Conservation (phyloP, 1,140 invertebrate genomes). For the Drosophila truncata region DNA sequence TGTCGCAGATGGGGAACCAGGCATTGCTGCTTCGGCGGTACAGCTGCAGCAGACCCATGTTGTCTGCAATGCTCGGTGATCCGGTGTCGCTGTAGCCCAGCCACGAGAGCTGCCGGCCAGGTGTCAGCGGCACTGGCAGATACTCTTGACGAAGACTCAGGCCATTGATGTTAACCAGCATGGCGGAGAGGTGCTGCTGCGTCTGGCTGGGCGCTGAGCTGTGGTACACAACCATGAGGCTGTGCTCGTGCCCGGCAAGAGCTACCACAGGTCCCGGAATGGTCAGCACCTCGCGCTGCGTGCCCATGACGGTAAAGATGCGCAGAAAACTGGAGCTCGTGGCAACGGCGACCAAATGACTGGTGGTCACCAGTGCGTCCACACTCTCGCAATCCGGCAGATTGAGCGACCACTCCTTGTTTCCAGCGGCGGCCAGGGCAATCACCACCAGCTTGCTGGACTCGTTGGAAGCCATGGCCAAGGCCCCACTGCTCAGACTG, state of each 20-base stretch:
- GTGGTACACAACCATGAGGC: conserved; percentile 93
- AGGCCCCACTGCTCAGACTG: conserved; percentile 91
- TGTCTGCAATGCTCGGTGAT: conserved; percentile 90
- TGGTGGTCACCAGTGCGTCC: conserved; percentile 90
- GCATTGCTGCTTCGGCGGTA: conserved; percentile 88
- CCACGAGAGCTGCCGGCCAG: conserved; percentile 91
- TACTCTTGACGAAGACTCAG: conserved; percentile 67
- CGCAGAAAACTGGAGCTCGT: conserved; percentile 91
- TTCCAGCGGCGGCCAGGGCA: conserved; percentile 90
- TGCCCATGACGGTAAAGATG: conserved; percentile 93
- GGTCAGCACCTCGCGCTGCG: conserved; percentile 91
- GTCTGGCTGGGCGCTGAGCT: conserved; percentile 82
- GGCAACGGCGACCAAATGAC: conserved; percentile 91
- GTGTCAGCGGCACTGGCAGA: conserved; percentile 88
- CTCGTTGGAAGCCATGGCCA: conserved; percentile 92
- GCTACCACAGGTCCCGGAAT: conserved; percentile 91
- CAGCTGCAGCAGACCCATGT: conserved; percentile 89
- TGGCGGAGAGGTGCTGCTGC: conserved; percentile 88
- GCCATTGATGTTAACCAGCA: conserved; percentile 85
- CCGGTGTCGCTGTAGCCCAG: conserved; percentile 93
- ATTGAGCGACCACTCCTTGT: conserved; percentile 94
- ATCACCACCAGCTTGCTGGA: conserved; percentile 91
- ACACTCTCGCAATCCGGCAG: conserved; percentile 92
- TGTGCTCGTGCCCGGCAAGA: conserved; percentile 88
- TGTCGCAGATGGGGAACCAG: conserved; percentile 93